Evolutionary conservation across 2,113 vertebrate species (phyloP).

Genomic region (Pseudonaja textilis): DNA sequence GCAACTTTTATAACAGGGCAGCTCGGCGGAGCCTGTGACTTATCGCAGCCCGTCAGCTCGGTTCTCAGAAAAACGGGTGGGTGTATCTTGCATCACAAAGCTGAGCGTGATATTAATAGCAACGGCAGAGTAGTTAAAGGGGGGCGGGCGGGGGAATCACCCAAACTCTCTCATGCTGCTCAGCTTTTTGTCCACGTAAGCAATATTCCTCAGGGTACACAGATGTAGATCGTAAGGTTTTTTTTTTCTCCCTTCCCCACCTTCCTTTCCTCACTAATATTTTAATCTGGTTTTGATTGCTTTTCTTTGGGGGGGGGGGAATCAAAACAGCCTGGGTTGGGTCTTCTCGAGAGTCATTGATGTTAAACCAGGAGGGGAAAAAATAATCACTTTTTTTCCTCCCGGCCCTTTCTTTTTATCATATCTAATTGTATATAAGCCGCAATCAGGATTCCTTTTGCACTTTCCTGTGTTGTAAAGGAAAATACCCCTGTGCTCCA

Average conservation of each 20-base stretch:
- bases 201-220: not conserved
- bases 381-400: not conserved
- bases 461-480: not conserved
- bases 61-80: constrained; percentile 79
- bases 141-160: not conserved
- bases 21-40: constrained; percentile 76
- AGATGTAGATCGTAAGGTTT: not conserved
- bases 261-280: not conserved
- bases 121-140: constrained; percentile 58
- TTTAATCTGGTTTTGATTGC: not conserved
- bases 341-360: not conserved
- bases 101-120: constrained; percentile 65
- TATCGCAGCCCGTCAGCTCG: constrained; percentile 71
- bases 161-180: not conserved
- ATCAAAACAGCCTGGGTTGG: not conserved
- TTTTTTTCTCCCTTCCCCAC: too few species aligned
- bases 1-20: constrained; percentile 61
- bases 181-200: not conserved
- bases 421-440: not conserved
- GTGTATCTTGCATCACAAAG: constrained; percentile 79
- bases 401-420: not conserved
- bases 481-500: not conserved
- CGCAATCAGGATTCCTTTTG: not conserved
- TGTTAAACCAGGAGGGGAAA: not conserved
- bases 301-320: not conserved